Base-by-base conservation (phyloP, 2,797 vertebrate species). In the Kryptolebias ocellatus region DNA sequence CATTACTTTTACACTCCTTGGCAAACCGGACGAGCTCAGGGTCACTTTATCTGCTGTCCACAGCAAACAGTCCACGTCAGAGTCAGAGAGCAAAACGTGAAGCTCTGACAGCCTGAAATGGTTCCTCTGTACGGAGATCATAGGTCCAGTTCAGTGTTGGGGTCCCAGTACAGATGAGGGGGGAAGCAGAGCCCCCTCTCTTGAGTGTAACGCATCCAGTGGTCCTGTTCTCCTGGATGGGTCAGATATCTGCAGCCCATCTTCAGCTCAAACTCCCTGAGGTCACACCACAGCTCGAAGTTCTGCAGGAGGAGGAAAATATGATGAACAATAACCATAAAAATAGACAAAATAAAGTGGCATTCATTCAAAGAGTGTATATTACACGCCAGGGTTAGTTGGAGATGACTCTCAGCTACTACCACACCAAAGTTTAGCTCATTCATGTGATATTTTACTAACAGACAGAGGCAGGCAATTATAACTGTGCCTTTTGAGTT, bases 221-320 rank as follows among this genome's bases (percentile, higher is more conserved):
- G 88, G n/a, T 84, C 76, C 18, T 91, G 86, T 14, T 94, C 93
- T 0, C 68, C 86, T 1, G 20, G 58, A 34, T 93, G 91, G 0
- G 94, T 95, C 78, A 95, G 84, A 63, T 93, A 95, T 12, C 88
- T 78, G 56, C 64, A 53, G 39, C 91, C 90, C 72, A 91, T 66
- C 46, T 59, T 70, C 63, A 76, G 85, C 86, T 94, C 93, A 2
- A 94, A 93, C 77, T 84, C 84, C 20, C 92, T 65, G 44, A 95
- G 90, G 79, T 95, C 93, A 24, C 90, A 89, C 93, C 94, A 95
- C 79, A 93, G 79, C 84, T 93, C 91, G 80, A 92, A 93, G 77
- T 94, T 83, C 94, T 94, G 86, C 42, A 62, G 24, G 50, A 54
- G 16, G 1, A 9, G 8, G 47, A 57, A 3, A 12, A 53, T 9